phyloP scores from a whole-genome alignment of 2,797 vertebrate species.

The Gobio occitaniae region DNA sequence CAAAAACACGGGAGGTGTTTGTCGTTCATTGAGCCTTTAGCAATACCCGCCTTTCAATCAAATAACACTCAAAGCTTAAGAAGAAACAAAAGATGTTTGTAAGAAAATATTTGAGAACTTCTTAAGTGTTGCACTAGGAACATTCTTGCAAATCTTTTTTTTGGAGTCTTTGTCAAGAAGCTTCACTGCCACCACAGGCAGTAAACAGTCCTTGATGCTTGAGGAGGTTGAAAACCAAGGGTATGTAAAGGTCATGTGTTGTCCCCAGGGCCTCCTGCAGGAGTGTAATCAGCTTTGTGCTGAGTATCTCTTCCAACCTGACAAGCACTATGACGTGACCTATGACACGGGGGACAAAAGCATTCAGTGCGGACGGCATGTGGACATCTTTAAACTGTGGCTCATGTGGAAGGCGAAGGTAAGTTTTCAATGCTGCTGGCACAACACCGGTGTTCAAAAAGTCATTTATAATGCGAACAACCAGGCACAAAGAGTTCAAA shows the following conservation, averaged over 20 bases:
- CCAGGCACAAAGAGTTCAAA: not conserved
- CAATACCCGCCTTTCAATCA: no score
- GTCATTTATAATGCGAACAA: not conserved
- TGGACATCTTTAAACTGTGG: constrained; percentile 80
- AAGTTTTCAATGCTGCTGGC: not conserved
- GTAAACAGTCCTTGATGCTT: not conserved
- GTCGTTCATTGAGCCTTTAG: not conserved
- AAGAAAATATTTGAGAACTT: not conserved
- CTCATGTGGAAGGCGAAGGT: constrained; percentile 85
- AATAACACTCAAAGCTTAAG: not conserved
- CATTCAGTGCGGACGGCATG: constrained; percentile 77
- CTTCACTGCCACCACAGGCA: not conserved
- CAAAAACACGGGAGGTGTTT: not conserved
- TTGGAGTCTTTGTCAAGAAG: not conserved
- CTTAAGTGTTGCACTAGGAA: not conserved
- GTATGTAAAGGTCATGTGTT: constrained; percentile 1
- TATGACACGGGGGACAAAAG: constrained; percentile 80
- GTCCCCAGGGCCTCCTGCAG: constrained; percentile 72
- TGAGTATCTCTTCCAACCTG: constrained; percentile 80
- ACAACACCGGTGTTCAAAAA: not conserved
- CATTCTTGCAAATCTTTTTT: not conserved
- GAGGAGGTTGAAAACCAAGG: constrained; percentile 4
- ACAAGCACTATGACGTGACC: constrained; percentile 75
- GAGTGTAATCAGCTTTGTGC: constrained; percentile 75
- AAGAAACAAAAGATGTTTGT: no score